phyloP scores from a whole-genome alignment of 2,797 vertebrate species.

The Melanotaenia parkinsoni region DNA sequence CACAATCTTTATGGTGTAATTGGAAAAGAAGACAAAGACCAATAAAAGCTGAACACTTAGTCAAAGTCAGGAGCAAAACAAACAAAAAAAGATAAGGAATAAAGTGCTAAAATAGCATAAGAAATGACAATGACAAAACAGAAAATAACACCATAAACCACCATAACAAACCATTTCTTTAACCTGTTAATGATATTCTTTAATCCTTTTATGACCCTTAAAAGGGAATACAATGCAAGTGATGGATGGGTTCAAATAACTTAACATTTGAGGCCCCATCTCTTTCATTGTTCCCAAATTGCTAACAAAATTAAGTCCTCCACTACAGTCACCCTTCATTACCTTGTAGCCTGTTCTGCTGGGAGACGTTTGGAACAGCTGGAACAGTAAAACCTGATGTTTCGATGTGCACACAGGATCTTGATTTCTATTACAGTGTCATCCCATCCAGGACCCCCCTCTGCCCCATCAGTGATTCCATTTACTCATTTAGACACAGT shows the following conservation, averaged over 20 bases:
- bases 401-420: constrained; percentile 36
- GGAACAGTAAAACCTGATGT: constrained; percentile 37
- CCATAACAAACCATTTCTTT: background rate
- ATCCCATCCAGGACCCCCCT: constrained; percentile 2
- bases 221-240: constrained; percentile 13
- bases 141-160: background rate
- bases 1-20: no score
- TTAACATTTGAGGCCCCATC: constrained; percentile 28
- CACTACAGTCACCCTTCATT: constrained; percentile 59
- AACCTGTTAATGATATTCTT: background rate
- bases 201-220: background rate
- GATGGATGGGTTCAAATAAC: constrained; percentile 6
- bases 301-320: constrained; percentile 50
- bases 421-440: constrained; percentile 45
- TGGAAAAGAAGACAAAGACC: no score
- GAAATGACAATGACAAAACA: background rate
- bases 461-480: constrained; percentile 34
- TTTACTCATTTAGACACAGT: constrained; percentile 52
- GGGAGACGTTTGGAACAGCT: constrained; percentile 45
- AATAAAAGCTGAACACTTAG: no score
- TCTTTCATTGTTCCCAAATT: constrained; percentile 52
- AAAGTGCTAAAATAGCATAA: background rate
- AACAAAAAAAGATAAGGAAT: background rate
- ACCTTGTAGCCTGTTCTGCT: constrained; percentile 43
- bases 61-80: background rate